A percentile compares a stretch with the other conserved stretches of the same genome.
Conservation (phyloP, 2,113 vertebrate species). For the Poecilia latipinna region DNA sequence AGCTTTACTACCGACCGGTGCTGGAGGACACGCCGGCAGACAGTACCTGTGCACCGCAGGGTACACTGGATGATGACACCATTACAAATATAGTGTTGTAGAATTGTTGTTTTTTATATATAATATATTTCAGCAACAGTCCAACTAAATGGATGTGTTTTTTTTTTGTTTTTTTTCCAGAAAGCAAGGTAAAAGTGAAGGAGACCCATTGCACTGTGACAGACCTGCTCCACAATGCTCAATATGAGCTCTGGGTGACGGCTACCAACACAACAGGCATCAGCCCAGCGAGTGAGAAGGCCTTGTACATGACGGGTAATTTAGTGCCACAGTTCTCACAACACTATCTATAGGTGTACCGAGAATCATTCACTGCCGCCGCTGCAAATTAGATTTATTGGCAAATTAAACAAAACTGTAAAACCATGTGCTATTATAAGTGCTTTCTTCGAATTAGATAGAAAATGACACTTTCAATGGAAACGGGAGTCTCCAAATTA, state of each 20-base stretch:
- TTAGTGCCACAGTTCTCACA: not conserved
- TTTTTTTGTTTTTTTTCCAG: constrained; percentile 72
- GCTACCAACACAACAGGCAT: constrained; percentile 89
- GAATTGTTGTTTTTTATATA: not conserved
- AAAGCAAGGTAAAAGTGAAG: constrained; percentile 83
- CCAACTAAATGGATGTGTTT: not conserved
- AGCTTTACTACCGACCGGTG: constrained; percentile 86
- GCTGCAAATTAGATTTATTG: too few relatives aligned
- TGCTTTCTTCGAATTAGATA: too few relatives aligned
- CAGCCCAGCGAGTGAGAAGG: constrained; percentile 89
- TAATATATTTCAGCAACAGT: not conserved
- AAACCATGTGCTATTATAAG: too few relatives aligned
- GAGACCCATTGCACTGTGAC: constrained; percentile 91
- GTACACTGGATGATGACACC: constrained; percentile 68
- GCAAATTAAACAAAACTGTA: too few relatives aligned
- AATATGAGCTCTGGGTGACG: constrained; percentile 95
- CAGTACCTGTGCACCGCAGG: constrained; percentile 67
- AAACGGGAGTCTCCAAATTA: too few relatives aligned
- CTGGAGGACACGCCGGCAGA: constrained; percentile 72
- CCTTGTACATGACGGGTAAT: constrained; percentile 92
- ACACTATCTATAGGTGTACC: not conserved
- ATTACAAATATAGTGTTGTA: constrained; percentile 3
- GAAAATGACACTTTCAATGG: too few relatives aligned
- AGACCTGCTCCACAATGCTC: constrained; percentile 87
- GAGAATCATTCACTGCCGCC: not conserved